Conservation (phyloP, 2,797 vertebrate genomes). For the Ataeniobius toweri region DNA sequence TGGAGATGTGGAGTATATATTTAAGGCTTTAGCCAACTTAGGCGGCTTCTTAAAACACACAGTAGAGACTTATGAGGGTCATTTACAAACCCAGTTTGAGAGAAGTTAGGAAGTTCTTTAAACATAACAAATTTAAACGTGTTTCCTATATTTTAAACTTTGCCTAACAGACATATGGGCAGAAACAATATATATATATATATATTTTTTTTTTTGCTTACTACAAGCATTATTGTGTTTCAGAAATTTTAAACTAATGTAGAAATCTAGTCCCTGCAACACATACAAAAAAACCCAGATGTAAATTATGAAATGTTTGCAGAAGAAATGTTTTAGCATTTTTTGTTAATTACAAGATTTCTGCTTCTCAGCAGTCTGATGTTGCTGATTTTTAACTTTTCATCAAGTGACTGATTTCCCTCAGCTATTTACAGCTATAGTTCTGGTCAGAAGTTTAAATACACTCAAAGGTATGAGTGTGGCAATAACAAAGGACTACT, state of each 20-base stretch:
- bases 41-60: slow-evolving; percentile 26
- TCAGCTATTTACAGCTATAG: neutral
- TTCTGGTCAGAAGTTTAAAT: neutral
- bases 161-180: neutral
- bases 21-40: slow-evolving; percentile 58
- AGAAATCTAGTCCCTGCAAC: neutral
- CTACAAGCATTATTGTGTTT: neutral
- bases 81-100: neutral
- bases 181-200: no score
- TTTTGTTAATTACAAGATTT: neutral
- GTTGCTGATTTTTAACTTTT: neutral
- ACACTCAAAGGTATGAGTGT: neutral
- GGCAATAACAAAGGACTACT: neutral
- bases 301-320: neutral
- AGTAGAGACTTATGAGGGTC: neutral
- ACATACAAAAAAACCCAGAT: neutral
- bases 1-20: slow-evolving; percentile 56
- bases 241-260: neutral
- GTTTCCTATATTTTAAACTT: neutral
- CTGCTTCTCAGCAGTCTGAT: neutral
- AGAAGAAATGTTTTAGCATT: neutral
- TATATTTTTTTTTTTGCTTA: neutral
- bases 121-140: neutral
- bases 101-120: neutral
- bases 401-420: neutral